Evolutionary conservation across 2,113 vertebrate species (phyloP), one percentile per base, ranked within the genome.

Genomic region (Plectropomus leopardus): DNA sequence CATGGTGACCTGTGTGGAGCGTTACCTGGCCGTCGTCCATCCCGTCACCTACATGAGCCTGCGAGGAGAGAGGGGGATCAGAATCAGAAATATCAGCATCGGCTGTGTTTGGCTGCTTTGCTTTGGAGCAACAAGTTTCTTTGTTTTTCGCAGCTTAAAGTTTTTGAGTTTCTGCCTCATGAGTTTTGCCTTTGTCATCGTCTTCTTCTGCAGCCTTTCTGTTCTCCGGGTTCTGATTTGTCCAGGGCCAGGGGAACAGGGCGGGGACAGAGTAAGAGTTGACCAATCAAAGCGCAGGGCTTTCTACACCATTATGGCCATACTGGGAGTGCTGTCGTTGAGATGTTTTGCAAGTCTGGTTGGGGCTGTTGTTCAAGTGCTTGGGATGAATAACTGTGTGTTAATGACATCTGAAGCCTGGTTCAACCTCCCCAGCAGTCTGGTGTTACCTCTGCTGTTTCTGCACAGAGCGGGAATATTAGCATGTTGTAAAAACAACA

Each of bases 11-110:
- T 84, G 84, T 45, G 17, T 76, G 19, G 84, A 88, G 30, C 71
- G n/a, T 30, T 82, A 85, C 71, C 24, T 88, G 59, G 86, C 86
- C 6, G 79, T 69, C 0, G 60, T 85, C 34, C 75, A 88, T 54
- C 86, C 82, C 14, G 2, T 85, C 75, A 72, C 42, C 42, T 85
- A 85, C 32, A 17, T 55, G 71, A 40, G 21, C 1, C 60, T 89
- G 73, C 78, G 34, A 8, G 23, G 8, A 7, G 48, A 13, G 36
- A 36, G 23, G n/a, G 69, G 73, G 16, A 11, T 1, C 24, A 4
- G 44, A 45, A 45, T 45, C 44, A 45, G 44, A 5, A 16, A 45
- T 5, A 0, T 75, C 63, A n/a, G 0, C 44, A 71, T 47, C 0
- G 64, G 40, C 4, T 67, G 65, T 1, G 54, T 59, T 10, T 89